Evolutionary conservation across 2,888 invertebrate species (phyloP), one percentile per base, ranked within the genome.

Genomic region (Apotomis capreana): DNA sequence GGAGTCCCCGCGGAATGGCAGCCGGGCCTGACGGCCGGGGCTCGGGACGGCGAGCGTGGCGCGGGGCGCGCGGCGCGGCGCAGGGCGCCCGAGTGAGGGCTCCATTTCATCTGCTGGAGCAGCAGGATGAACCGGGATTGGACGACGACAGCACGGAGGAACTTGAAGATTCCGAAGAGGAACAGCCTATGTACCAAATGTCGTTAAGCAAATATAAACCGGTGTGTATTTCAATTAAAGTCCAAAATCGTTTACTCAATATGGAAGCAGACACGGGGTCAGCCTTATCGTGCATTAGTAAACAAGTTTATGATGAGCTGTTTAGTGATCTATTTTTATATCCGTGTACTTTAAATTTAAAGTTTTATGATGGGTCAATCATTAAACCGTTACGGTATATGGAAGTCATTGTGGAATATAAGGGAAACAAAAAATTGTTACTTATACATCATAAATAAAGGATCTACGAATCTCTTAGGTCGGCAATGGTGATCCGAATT

Each of bases 221-320:
- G n/a, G n/a, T n/a, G n/a, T n/a, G 51, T 52, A 52, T 52, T 4
- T n/a, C n/a, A n/a, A 10, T 52, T 52, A 52, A 52, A 13, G 51
- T 51, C 3, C 51, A 51, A 51, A 8, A 51, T 51, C 51, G 12
- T n/a, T 51, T 8, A 4, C 51, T 51, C 51, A 51, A 51, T 51
- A 51, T 51, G 51, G 51, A 51, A n/a, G 51, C n/a, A 51, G n/a
- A n/a, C n/a, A n/a, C n/a, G n/a, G n/a, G n/a, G n/a, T n/a, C n/a
- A n/a, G n/a, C n/a, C n/a, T n/a, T 75, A 4, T 74, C 74, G 6
- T 69, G 74, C 46, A 74, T 74, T 12, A 67, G 70, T 44, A 4
- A 55, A 52, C 15, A 44, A 36, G 58, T 54, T 9, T 74, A 68
- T 68, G 6, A 36, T 4, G 46, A 49, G 5, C 12, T 26, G 5